Percentiles rank a stretch among this genome's conserved stretches.
Evolutionary conservation across 1,140 invertebrate species (phyloP).

Genomic region (Holcopasites calliopsidis): DNA sequence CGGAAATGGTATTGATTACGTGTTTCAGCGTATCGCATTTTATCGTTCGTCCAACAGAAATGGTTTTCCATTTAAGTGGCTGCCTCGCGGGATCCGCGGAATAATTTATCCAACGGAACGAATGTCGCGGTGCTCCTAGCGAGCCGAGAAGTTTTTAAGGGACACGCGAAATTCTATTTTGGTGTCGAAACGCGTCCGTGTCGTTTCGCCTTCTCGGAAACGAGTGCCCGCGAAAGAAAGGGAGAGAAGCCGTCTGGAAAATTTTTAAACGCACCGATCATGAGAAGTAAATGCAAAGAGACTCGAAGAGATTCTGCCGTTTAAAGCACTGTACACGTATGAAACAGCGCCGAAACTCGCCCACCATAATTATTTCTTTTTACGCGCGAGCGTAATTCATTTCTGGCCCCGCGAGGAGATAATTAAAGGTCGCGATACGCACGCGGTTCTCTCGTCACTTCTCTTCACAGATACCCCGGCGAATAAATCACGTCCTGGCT

Average conservation of each 20-base stretch:
- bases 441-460: slow-evolving; percentile 11
- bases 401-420: slow-evolving; percentile 24
- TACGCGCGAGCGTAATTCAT: slow-evolving; percentile 29
- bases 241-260: slow-evolving; percentile 15
- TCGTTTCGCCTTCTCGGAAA: slow-evolving; percentile 43
- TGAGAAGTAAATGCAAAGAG: slow-evolving; percentile 46
- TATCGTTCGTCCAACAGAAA: slow-evolving; percentile 49
- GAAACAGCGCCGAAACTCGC: not conserved
- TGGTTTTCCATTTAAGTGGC: slow-evolving; percentile 41
- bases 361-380: slow-evolving; percentile 30
- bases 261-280: slow-evolving; percentile 24
- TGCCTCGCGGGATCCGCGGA: slow-evolving; percentile 41
- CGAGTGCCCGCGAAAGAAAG: not conserved
- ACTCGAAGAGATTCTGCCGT: too few species aligned
- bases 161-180: slow-evolving; percentile 58
- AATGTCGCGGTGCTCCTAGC: slow-evolving; percentile 39
- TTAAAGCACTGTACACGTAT: not conserved
- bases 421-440: slow-evolving; percentile 27
- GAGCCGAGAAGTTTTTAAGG: slow-evolving; percentile 61
- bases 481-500: slow-evolving; percentile 28
- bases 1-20: slow-evolving; percentile 2
- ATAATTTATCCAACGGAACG: slow-evolving; percentile 61
- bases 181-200: slow-evolving; percentile 45
- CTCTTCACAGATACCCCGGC: not conserved
- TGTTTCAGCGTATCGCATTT: slow-evolving; percentile 38